Base-by-base conservation (phyloP, 2,797 vertebrate genomes). In the Premnoplex brunnescens region DNA sequence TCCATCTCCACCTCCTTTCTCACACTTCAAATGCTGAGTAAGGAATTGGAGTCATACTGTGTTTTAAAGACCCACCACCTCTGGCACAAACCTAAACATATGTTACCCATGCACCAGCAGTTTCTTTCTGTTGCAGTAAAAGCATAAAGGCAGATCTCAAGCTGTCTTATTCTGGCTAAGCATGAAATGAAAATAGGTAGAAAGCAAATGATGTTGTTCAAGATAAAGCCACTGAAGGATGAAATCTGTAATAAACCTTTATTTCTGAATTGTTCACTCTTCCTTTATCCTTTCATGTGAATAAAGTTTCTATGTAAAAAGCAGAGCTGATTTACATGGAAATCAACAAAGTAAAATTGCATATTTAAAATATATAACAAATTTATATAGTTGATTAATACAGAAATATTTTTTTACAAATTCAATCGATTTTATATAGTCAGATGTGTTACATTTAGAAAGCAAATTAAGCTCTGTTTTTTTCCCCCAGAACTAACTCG, bases 281-380 rank as follows among this genome's bases (percentile, higher is more conserved):
- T 91, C 59, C 39, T 95, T 89, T 84, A 44, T 63, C n/a, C 20
- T 95, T 91, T 81, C 37, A 55, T 71, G 55, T 46, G 80, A 92
- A 80, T 85, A 82, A 95, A 59, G 46, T 48, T 81, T 86, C 66
- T 26, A 39, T 43, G 62, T 64, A 44, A 89, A 95, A 72, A 91
- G 3, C 27, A 54, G 44, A 77, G 56, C 60, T 71, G 34, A 91
- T 91, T 91, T 91, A 67, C 7, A 8, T 68, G 85, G 49, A 95
- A 95, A 95, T 91, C 14, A 89, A 88, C 48, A 68, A 85, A 89
- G 41, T 58, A 91, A 93, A 97, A 92, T n/a, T 30, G 17, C 6
- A 12, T 76, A 60, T 83, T 95, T 92, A 30, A 94, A 92, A 82
- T 52, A 66, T 2, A 41, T 84, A 73, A 43, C 11, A 54, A 77